Base-by-base conservation (phyloP, 2,113 vertebrate species). In the Muntiacus reevesi region DNA sequence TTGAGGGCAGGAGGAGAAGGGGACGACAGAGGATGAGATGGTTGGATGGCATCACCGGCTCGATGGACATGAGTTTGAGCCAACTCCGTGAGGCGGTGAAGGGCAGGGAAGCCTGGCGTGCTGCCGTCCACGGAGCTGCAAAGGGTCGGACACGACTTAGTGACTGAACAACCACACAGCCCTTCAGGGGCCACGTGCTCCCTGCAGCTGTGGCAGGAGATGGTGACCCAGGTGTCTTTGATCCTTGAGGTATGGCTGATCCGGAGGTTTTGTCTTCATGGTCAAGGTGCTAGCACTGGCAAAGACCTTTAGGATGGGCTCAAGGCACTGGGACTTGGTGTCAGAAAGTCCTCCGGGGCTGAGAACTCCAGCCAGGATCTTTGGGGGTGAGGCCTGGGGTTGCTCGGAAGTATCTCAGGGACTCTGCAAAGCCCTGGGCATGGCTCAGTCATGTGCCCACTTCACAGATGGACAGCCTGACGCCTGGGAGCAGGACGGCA, bases 161-260 rank as follows among this genome's bases (percentile, higher is more conserved):
- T 7, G 36, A 13, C 12, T 3, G 71, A 43, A 25, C 71, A 43
- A 1, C 1, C 25, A 12, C 6, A 27, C 43, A 76, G 79, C 36
- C 36, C 28, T 40, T 25, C 10, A 1, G 17, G 25, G 25, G 30
- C 54, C 28, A 7, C 0, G 0, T 1, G n/a, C 25, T 17, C 25
- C 79, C 33, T 0, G 8, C 2, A 3, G 89, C 30, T 1, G 5
- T 23, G 47, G 71, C 87, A 4, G 10, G 54, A 30, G 64, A 40
- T 1, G 2, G 62, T 1, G 76, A 7, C 16, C 30, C 19, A 9
- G 6, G 15, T 2, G 62, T 21, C 52, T 78, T 23, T 45, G 93
- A 7, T 7, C 16, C 15, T 23, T 21, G 36, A 4, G 9, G 36
- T 14, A 3, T 11, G 55, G 45, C 76, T 40, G 57, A 7, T 62